A percentile compares a stretch with the other conserved stretches of the same genome.
phyloP scores from a whole-genome alignment of 2,113 vertebrate genomes.

The Camelus bactrianus region DNA sequence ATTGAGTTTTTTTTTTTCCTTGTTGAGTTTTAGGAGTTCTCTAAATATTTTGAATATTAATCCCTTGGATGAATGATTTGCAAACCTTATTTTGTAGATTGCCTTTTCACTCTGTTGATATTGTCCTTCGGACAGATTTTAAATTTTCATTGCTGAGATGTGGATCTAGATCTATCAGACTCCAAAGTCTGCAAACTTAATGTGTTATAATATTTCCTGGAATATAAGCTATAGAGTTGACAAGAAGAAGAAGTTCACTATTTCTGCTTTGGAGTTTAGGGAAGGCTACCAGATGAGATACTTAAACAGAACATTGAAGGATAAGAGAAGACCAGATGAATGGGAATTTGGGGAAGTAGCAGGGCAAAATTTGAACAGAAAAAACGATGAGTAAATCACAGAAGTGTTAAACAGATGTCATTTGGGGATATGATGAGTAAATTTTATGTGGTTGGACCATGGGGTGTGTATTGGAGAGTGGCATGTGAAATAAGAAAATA shows the following conservation, averaged over 20 bases:
- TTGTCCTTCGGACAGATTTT: background rate
- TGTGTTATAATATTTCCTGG: background rate
- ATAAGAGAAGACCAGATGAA: background rate
- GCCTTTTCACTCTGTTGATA: background rate
- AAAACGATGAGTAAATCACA: background rate
- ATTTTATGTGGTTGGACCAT: background rate
- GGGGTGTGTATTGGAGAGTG: background rate
- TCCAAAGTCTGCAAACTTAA: background rate
- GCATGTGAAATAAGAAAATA: constrained; percentile 2
- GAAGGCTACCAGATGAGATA: background rate
- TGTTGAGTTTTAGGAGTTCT: background rate
- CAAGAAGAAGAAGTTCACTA: background rate
- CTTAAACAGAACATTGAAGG: background rate
- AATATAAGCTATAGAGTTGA: background rate
- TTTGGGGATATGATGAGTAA: background rate
- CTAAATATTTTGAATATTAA: background rate
- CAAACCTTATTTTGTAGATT: background rate
- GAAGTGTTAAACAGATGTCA: background rate
- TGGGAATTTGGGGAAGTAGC: background rate
- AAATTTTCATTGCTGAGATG: background rate
- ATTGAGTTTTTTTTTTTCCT: background rate
- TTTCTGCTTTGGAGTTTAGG: background rate
- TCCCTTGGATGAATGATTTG: background rate
- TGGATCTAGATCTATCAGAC: background rate
- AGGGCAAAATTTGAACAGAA: background rate